Evolutionary conservation across 2,888 invertebrate genomes (phyloP).

Genomic region (Metalampra italica): DNA sequence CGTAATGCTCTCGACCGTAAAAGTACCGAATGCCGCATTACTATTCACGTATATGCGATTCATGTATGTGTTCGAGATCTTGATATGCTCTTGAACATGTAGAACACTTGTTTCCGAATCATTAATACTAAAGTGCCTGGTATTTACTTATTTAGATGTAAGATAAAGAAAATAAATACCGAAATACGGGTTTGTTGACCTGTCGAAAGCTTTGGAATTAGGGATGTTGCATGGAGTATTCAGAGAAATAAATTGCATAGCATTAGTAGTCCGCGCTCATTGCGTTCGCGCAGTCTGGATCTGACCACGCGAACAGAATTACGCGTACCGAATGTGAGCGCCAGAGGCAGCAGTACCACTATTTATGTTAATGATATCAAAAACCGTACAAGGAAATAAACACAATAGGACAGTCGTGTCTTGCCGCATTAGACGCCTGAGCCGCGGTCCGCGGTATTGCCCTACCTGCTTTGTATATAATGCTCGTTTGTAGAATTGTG

Average conservation of each 20-base stretch:
- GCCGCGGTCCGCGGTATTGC: constrained; percentile 63
- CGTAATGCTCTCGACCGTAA: constrained; percentile 15
- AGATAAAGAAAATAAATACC: too few relatives aligned
- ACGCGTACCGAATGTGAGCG: constrained; percentile 64
- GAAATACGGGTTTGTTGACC: not conserved
- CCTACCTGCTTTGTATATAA: constrained; percentile 71
- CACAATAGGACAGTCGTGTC: constrained; percentile 74
- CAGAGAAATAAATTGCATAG: not conserved
- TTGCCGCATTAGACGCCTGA: constrained; percentile 65
- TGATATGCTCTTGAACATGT: not conserved
- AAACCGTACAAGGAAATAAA: constrained; percentile 72
- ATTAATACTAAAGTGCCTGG: not conserved
- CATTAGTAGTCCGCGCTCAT: not conserved
- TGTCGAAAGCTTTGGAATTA: not conserved
- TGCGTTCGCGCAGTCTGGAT: constrained; percentile 3
- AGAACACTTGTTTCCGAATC: not conserved
- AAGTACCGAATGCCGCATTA: constrained; percentile 12
- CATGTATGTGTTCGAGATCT: not conserved
- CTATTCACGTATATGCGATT: constrained; percentile 4
- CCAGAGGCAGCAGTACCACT: constrained; percentile 60
- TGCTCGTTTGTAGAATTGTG: constrained; percentile 69
- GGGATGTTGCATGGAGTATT: not conserved
- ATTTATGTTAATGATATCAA: constrained; percentile 67
- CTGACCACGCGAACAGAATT: constrained; percentile 10
- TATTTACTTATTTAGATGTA: not conserved